phyloP scores from a whole-genome alignment of 2,888 invertebrate genomes.

The Agrilus cyanescens region DNA sequence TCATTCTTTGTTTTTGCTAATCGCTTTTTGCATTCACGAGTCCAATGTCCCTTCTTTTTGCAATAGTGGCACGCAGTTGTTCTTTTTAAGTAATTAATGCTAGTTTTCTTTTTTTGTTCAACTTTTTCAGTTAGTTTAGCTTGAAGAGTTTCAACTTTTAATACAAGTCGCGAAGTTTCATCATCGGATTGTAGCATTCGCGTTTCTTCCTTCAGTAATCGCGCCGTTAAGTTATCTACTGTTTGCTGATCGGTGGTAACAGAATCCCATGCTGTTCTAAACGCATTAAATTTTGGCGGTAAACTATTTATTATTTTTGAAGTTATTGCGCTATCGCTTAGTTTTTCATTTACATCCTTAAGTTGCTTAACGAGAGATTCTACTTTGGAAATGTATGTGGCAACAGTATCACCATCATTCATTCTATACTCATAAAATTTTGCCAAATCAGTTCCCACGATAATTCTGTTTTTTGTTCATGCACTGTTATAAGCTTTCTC shows the following conservation, averaged over 20 bases:
- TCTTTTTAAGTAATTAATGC: too few species aligned
- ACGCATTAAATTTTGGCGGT: constrained; percentile 22
- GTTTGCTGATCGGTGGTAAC: constrained; percentile 9
- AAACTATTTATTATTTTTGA: constrained; percentile 21
- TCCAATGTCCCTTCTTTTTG: too few species aligned
- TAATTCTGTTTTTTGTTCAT: constrained; percentile 19
- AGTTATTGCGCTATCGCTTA: constrained; percentile 19
- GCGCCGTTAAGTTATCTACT: constrained; percentile 11
- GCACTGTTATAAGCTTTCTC: constrained; percentile 18
- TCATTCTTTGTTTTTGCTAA: too few species aligned
- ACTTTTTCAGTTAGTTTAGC: too few species aligned
- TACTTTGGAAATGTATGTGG: constrained; percentile 18
- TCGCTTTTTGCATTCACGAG: too few species aligned
- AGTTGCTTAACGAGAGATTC: constrained; percentile 1
- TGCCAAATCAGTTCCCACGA: constrained; percentile 22
- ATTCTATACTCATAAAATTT: constrained; percentile 21
- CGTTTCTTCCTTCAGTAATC: too few species aligned
- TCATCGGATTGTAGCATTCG: too few species aligned
- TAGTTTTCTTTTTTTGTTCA: too few species aligned
- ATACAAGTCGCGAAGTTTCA: too few species aligned
- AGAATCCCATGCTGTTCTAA: constrained; percentile 20
- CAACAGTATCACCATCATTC: constrained; percentile 15
- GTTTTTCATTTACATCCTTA: constrained; percentile 19
- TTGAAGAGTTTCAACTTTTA: too few species aligned
- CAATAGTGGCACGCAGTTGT: too few species aligned